Evolutionary conservation across 2,797 vertebrate genomes (phyloP), one percentile per base, ranked within the genome.

Genomic region (Botia kubotai): DNA sequence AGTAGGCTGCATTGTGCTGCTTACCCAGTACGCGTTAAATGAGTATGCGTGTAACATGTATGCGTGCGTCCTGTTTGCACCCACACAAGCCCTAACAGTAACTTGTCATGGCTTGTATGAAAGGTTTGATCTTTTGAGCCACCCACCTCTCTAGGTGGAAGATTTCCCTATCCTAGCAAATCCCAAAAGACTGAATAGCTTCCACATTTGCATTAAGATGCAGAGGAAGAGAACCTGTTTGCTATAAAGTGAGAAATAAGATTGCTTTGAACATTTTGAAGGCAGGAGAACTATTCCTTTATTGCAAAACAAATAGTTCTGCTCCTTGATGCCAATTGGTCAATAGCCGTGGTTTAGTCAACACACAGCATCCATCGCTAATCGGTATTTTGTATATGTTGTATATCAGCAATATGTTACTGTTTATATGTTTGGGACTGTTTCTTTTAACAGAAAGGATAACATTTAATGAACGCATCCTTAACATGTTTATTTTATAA

Each of bases 81-180:
- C 77, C 80, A 82, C 82, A 72, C 77, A 53, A 81, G 36, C 77
- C 36, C 52, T 39, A 43, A 39, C 62, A 75, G 36, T 16, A 48
- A 81, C 86, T 78, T 46, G 43, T 46, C 7, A 1, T 46, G 43
- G 43, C 43, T 46, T 46, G 43, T 46, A 46, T 46, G 43, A 46
- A 46, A 46, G 8, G 43, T 46, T 46, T 46, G 43, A 11, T 46
- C 43, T 10, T 46, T 46, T 46, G 43, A 46, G 43, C 43, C 43
- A 46, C 43, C 43, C 43, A 46, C 43, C 43, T 10, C 10, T 10
- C 10, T 46, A 11, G 43, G 43, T 46, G 43, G 43, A 46, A 46
- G 1, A 46, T 8, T 11, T 46, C 10, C 8, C 43, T 10, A 46
- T 46, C 43, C 43, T 8, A 10, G 8, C 43, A 46, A 46, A 46